Evolutionary conservation across 2,113 vertebrate genomes (phyloP), one percentile per base, ranked within the genome.

Genomic region (Psophia crepitans): DNA sequence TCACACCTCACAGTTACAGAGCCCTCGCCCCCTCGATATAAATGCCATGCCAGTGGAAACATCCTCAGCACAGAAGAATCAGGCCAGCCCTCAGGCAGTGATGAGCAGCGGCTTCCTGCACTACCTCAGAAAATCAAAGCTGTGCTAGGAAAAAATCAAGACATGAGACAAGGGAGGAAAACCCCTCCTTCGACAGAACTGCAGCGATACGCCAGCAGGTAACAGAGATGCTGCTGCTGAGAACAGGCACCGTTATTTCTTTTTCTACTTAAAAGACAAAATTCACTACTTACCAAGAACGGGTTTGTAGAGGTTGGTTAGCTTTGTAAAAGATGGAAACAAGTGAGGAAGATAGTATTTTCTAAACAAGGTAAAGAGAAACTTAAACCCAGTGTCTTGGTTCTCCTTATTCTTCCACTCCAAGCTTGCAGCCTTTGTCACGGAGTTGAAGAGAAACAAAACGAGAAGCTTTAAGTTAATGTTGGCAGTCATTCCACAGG

Each of bases 321-420:
- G 97, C 96, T 99, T 99, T 86, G 99, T 99, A 97, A 99, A 99
- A 51, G 99, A 98, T 37, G 99, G 99, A 97, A 99, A 99, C 32
- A 99, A 97, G 97, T 99, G 99, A 87, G 99, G 99, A 97, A 99
- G 99, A 95, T 99, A 99, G 98, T 99, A 99, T 97, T 99, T 99
- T 97, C 99, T 99, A 98, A 99, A 99, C 64, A 99, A 98, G 37
- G 98, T 98, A 96, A 99, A 99, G 93, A 99, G 99, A 98, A 99
- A 99, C 95, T 99, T 99, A 98, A 99, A 99, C 48, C 99, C 99
- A n/a, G 99, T 99, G 97, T 99, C 99, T 96, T 99, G 99, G 97
- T 99, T 99, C 89, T 99, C 99, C 96, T 99, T 99, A 96, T 99
- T 99, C 97, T 98, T 99, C 99, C 99, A 99, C 97, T 99, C 99